Base-by-base conservation (phyloP, 2,797 vertebrate species). In the Spatula versicolor region DNA sequence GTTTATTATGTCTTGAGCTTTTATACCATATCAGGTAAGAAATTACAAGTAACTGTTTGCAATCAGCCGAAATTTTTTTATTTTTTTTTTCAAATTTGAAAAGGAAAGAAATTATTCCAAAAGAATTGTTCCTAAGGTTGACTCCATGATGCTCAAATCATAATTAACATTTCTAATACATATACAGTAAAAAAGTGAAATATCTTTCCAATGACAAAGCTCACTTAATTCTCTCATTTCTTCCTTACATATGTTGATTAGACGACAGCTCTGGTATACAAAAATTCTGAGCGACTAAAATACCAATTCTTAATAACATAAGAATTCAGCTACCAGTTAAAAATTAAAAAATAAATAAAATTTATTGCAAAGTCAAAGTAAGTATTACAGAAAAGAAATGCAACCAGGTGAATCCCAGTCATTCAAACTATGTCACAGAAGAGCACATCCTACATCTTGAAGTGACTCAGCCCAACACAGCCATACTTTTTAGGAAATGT, bases 401-500 rank as follows among this genome's bases (percentile, higher is more conserved):
- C 41, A 72, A 64, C 35, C 10, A 31, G 41, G 79, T 30, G 46
- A 14, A 46, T 72, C 39, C 23, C 73, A 87, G 88, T 52, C 17
- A 52, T 79, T 92, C 56, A 41, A 90, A 55, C 37, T 60, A 17
- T 4, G 39, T 35, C 0, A 0, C 13, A 18, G 84, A 67, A 83
- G 60, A 66, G 59, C 81, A 95, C 94, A 86, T 74, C 88, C 90
- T 63, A 84, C 72, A 73, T 76, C 78, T 89, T 72, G 31, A 21
- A 86, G 33, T 37, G 64, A 96, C 87, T 83, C 63, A 91, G 90
- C 64, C 94, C 63, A 78, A 50, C 23, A 31, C 31, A 73, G 64
- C 67, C 86, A 64, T 76, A 93, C 90, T 96, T 95, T 83, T 86
- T 68, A 95, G 87, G 94, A 96, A 97, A 97, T 73, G 69, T 18